Evolutionary conservation across 2,113 vertebrate genomes (phyloP).

Genomic region (Phaethon lepturus): DNA sequence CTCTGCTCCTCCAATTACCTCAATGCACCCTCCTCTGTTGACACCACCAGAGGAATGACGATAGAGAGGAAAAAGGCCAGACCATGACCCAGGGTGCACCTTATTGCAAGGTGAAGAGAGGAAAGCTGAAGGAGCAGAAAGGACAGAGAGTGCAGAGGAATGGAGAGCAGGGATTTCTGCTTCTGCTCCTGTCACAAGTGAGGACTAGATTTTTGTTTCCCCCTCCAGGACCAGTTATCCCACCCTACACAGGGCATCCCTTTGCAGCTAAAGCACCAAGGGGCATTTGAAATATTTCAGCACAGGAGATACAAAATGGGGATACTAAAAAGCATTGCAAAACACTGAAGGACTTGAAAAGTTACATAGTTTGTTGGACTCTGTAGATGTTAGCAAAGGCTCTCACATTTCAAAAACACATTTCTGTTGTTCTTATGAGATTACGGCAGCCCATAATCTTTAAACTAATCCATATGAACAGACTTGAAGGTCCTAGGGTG

Average conservation of each 20-base stretch:
- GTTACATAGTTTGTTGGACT: not conserved
- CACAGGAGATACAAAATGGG: not conserved
- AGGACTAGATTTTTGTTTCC: not conserved
- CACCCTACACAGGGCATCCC: not conserved
- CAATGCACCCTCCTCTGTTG: not conserved
- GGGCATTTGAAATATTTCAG: not conserved
- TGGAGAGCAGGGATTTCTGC: not conserved
- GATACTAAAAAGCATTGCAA: not conserved
- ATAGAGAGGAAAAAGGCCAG: not conserved
- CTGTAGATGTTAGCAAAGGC: not conserved
- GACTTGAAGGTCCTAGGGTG: not conserved
- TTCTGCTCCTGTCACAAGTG: not conserved
- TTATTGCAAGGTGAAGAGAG: not conserved
- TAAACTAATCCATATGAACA: not conserved
- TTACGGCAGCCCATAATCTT: not conserved
- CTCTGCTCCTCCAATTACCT: not conserved
- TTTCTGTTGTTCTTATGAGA: not conserved
- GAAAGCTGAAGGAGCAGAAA: not conserved
- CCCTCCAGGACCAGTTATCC: not conserved
- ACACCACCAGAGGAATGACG: fast-evolving
- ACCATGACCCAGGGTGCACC: not conserved
- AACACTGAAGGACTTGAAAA: not conserved
- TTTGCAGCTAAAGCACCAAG: not conserved
- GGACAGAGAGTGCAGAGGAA: not conserved
- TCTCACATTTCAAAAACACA: not conserved